A percentile compares a stretch with the other conserved stretches of the same genome.
phyloP scores from a whole-genome alignment of 2,888 invertebrate species.

The Adineta ricciae region DNA sequence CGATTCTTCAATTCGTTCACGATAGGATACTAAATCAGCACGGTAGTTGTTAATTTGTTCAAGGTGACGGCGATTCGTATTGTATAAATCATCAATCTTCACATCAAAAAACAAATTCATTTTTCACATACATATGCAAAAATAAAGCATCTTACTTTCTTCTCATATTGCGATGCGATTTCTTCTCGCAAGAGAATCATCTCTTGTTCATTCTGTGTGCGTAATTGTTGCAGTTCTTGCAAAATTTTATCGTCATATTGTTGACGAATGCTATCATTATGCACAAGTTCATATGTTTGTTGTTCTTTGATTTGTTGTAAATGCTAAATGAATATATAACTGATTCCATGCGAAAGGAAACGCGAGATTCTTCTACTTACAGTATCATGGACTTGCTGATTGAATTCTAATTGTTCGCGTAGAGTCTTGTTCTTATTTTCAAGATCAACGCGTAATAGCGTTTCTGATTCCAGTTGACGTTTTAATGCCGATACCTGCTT shows the following conservation, averaged over 20 bases:
- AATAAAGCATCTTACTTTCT: neutral
- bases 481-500: slow-evolving; percentile 69
- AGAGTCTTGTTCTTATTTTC: slow-evolving; percentile 63
- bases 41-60: neutral
- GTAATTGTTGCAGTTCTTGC: slow-evolving; percentile 75
- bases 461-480: slow-evolving; percentile 83
- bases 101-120: neutral
- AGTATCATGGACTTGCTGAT: slow-evolving; percentile 55
- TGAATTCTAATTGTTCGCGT: slow-evolving; percentile 83
- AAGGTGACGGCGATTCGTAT: neutral
- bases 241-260: slow-evolving; percentile 86
- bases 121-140: too few relatives aligned
- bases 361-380: slow-evolving; percentile 53
- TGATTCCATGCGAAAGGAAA: too few relatives aligned
- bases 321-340: neutral
- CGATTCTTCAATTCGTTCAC: neutral
- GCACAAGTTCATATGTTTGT: slow-evolving; percentile 81
- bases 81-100: neutral
- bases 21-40: neutral
- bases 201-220: slow-evolving; percentile 74
- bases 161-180: neutral
- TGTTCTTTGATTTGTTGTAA: slow-evolving; percentile 74
- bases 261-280: slow-evolving; percentile 80
- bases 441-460: slow-evolving; percentile 78
- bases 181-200: slow-evolving; percentile 53